Evolutionary conservation across 1,140 invertebrate genomes (phyloP), one percentile per base, ranked within the genome.

Genomic region (Seison nebaliae): DNA sequence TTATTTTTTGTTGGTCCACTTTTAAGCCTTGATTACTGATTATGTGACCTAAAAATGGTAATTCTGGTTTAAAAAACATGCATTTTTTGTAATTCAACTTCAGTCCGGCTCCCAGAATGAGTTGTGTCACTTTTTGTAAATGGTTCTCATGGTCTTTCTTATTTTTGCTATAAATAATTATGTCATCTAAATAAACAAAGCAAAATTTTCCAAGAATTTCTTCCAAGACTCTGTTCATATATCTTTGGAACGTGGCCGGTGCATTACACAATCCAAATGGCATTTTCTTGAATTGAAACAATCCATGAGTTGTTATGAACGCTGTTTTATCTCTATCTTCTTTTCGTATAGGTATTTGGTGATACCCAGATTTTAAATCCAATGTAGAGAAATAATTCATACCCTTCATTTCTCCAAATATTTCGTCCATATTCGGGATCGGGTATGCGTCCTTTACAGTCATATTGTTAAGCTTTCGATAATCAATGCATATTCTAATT

Each of bases 21-120:
- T 37, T 35, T 12, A 50, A 42, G 3, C 47, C 49, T 9, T 53
- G 22, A 6, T 20, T 21, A 7, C 36, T 42, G 7, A 56, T 45
- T 11, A 43, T 35, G 24, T 53, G 45, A 4, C 51, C 49, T 5
- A 52, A 18, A 36, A 45, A 51, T 8, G 36, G 41, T 7, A 53
- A 12, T 19, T 17, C 19, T 12, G 21, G 16, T 28, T 14, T 14
- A 22, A 19, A 23, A 21, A 38, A 42, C 14, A 23, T 24, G 18
- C 42, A 43, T 30, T 43, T 43, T 16, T 42, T 18, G 19, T 15
- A n/a, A 14, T 19, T 28, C 11, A 43, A 15, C 11, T 43, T 36
- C 4, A 43, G 21, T 43, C 41, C n/a, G n/a, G n/a, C n/a, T n/a
- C n/a, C n/a, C n/a, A n/a, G n/a, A n/a, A n/a, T n/a, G n/a, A n/a